Evolutionary conservation across 2,888 invertebrate species (phyloP).

Genomic region (Hypomecis punctinalis): DNA sequence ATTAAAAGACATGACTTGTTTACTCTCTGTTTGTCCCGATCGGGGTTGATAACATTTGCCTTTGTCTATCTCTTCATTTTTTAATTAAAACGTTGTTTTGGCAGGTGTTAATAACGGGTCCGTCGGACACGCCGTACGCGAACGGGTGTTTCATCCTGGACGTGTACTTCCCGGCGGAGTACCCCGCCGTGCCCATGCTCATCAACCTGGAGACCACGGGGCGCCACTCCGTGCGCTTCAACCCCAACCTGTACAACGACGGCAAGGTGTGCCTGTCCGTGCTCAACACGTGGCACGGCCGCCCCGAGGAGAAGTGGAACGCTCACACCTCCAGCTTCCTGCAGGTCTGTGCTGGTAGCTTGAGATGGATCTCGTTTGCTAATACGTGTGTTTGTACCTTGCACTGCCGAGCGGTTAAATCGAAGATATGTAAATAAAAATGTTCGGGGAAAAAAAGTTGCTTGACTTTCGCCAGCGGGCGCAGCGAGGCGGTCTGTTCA

Average conservation of each 20-base stretch:
- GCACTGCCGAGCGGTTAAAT: too few species aligned
- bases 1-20: too few species aligned
- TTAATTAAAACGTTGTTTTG: too few species aligned
- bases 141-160: slow-evolving; percentile 97
- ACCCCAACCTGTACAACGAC: slow-evolving; percentile 97
- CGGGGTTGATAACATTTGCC: too few species aligned
- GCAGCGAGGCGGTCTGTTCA: too few species aligned
- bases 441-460: too few species aligned
- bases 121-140: slow-evolving; percentile 96
- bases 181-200: slow-evolving; percentile 94
- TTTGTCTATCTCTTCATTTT: too few species aligned
- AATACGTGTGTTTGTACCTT: too few species aligned
- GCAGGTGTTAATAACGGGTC: slow-evolving; percentile 96
- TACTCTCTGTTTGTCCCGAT: too few species aligned
- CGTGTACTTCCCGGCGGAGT: slow-evolving; percentile 94
- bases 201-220: slow-evolving; percentile 96
- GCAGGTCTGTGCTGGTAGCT: slow-evolving; percentile 76
- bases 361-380: too few species aligned
- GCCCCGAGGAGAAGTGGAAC: slow-evolving; percentile 99
- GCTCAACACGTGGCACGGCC: slow-evolving; percentile 98
- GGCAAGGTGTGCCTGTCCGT: slow-evolving; percentile 97
- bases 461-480: too few species aligned
- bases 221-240: slow-evolving; percentile 94
- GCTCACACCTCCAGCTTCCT: slow-evolving; percentile 97
- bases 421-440: too few species aligned